These are phyloP conservation scores for Orthosia incerta DNA, from an alignment of 2,888 invertebrate genomes.

Conservation along the genomic window DNA sequence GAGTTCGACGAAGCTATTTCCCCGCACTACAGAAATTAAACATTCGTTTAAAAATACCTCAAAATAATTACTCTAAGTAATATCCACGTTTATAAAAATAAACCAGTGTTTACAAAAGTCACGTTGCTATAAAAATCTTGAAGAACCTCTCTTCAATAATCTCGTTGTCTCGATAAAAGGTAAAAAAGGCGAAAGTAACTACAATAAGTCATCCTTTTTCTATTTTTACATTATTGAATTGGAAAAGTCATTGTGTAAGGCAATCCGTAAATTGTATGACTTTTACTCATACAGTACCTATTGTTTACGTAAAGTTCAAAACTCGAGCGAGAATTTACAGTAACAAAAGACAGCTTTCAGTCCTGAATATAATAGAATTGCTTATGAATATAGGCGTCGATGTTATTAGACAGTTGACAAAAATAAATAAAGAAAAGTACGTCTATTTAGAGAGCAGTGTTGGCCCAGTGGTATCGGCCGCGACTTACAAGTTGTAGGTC, in stretches of 20 bases:
- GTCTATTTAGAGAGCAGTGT: no score
- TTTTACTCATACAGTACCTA: background rate
- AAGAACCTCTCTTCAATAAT: constrained; percentile 13
- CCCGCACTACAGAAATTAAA: background rate
- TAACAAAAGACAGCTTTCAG: background rate
- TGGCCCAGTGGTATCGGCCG: no score
- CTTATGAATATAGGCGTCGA: background rate
- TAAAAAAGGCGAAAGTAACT: background rate
- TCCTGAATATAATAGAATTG: background rate
- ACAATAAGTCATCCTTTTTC: background rate
- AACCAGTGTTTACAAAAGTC: background rate
- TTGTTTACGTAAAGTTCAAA: background rate
- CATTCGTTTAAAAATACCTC: background rate
- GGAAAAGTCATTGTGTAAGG: background rate
- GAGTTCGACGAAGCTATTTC: no score
- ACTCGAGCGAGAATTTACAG: background rate
- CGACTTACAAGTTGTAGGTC: no score
- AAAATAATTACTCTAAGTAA: background rate
- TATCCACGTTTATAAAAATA: constrained; percentile 2
- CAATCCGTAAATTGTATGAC: background rate
- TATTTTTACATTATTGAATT: constrained; percentile 1
- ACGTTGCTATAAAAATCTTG: background rate
- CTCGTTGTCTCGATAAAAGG: background rate
- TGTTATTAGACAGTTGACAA: no score
- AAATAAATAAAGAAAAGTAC: no score